These are phyloP conservation scores for Spisula subtruncata DNA, from an alignment of 2,888 invertebrate genomes.

Conservation along the genomic window DNA sequence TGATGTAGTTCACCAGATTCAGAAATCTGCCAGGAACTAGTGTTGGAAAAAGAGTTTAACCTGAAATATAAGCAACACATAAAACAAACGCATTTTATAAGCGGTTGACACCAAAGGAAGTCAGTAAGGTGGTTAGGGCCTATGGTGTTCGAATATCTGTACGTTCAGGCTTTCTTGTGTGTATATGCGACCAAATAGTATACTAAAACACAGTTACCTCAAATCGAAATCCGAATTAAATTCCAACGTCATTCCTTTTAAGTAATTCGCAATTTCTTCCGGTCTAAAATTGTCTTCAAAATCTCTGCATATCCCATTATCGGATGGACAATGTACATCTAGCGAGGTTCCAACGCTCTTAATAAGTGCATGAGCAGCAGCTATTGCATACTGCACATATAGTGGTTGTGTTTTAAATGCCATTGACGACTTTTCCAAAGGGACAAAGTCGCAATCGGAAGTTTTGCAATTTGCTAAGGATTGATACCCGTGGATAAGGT, in stretches of 20 bases:
- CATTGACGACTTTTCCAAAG: neutral
- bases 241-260: neutral
- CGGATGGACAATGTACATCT: neutral
- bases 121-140: too few species aligned
- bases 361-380: neutral
- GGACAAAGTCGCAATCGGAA: neutral
- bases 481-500: conserved; percentile 34
- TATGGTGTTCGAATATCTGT: too few species aligned
- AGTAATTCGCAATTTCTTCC: neutral
- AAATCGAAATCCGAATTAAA: neutral
- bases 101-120: too few species aligned
- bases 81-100: too few species aligned
- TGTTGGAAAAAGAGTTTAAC: neutral
- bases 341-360: neutral
- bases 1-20: neutral
- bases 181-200: neutral
- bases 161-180: too few species aligned
- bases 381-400: neutral
- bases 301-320: neutral
- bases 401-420: neutral
- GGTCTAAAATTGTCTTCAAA: neutral
- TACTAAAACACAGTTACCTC: neutral
- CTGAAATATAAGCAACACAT: too few species aligned
- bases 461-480: conserved; percentile 8
- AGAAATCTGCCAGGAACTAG: neutral